Evolutionary conservation across 2,888 invertebrate species (phyloP), one percentile per base, ranked within the genome.

Genomic region (Pachliopta kotzebuea): DNA sequence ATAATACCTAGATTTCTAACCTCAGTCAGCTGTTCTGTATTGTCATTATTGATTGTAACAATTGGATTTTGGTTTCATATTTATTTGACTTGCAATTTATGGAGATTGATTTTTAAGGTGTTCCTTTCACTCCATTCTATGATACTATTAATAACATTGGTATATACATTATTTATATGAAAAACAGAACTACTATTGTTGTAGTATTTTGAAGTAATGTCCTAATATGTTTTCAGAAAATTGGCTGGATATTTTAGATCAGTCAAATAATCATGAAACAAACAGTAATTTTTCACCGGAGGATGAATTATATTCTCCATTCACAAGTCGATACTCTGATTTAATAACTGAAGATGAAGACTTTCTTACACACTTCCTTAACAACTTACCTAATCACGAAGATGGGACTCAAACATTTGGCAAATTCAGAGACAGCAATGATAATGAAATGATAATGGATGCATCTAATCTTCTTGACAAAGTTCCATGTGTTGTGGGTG

Each of bases 401-500:
- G 90, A 88, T 49, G 88, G 86, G 11, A 66, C 80, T 17, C 76
- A 84, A 68, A 74, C 76, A 4, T 87, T 80, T 72, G 84, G 84
- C 14, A 90, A 90, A 67, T 91, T 84, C 70, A 77, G 84, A 71
- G 88, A 89, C 55, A 85, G 76, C 60, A 76, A 72, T 66, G 90
- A 90, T 45, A 83, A 84, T 74, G 84, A 93, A 56, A 90, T 92
- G 84, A 85, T 90, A 64, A 79, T 92, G 75, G 92, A 93, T 37
- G 92, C 92, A 11, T 80, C 86, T 2, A 92, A 84, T 65, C 92
- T 88, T 72, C 77, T 90, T 54, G 86, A 92, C 57, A 92, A 92
- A 69, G 85, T 92, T 17, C 83, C 92, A 4, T 96, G 96, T 83
- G 93, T 94, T 79, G 86, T 94, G 24, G 94, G 93, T 17, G 56